Conservation (phyloP, 2,888 invertebrate genomes). For the Apantesis nais region DNA sequence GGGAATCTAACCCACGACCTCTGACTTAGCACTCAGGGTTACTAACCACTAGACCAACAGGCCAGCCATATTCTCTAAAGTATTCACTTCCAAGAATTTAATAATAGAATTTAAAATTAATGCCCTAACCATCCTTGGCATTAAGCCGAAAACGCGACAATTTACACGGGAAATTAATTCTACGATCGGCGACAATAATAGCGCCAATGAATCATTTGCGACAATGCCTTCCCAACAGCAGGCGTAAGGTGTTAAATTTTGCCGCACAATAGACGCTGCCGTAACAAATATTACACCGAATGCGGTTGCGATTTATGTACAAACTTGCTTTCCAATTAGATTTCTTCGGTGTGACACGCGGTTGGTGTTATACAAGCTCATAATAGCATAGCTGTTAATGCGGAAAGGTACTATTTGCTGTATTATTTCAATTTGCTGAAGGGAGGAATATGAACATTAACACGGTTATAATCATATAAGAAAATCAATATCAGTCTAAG, state of each 20-base stretch:
- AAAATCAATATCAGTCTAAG: no score
- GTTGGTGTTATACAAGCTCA: constrained; percentile 15
- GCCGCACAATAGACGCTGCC: constrained; percentile 63
- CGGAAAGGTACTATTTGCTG: neutral
- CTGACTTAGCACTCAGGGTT: no score
- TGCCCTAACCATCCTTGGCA: constrained; percentile 63
- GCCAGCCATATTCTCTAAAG: constrained; percentile 3
- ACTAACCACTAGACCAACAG: no score
- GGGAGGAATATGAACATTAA: neutral
- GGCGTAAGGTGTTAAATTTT: constrained; percentile 77
- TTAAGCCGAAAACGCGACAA: constrained; percentile 61
- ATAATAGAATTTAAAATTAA: constrained; percentile 61
- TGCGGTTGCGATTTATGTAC: constrained; percentile 71
- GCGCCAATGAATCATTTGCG: constrained; percentile 75
- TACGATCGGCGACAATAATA: constrained; percentile 77
- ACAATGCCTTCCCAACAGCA: constrained; percentile 62
- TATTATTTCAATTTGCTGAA: neutral
- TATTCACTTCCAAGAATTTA: constrained; percentile 37
- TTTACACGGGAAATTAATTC: constrained; percentile 77
- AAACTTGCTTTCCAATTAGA: constrained; percentile 79
- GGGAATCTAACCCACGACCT: no score
- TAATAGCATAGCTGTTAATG: neutral
- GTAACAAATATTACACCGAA: constrained; percentile 62
- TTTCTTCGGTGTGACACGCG: constrained; percentile 51
- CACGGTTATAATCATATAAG: neutral